phyloP scores from a whole-genome alignment of 2,888 invertebrate species.

The Pantelozetes paolii region DNA sequence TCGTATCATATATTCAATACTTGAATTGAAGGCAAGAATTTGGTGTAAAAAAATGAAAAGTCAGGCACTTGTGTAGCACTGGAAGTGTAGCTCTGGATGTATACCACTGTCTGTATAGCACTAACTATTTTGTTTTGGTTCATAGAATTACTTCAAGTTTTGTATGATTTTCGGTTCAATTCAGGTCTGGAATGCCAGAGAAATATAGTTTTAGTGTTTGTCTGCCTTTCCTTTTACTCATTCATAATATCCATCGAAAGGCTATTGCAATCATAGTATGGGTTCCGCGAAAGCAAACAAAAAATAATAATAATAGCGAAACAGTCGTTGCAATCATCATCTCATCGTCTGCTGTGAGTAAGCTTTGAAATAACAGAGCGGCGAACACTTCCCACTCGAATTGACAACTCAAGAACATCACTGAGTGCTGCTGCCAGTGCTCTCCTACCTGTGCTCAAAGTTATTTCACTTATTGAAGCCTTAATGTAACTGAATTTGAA shows the following conservation, averaged over 20 bases:
- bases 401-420: conserved; percentile 4
- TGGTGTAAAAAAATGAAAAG: not conserved
- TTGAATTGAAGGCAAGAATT: not conserved
- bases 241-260: not conserved
- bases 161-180: not conserved
- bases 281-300: conserved; percentile 23
- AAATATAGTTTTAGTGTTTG: not conserved
- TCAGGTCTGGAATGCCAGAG: not conserved
- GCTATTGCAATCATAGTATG: not conserved
- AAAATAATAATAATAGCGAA: conserved; percentile 30
- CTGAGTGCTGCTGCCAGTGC: not conserved
- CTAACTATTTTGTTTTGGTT: conserved; percentile 24
- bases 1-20: too few species aligned
- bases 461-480: not conserved
- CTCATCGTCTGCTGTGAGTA: conserved; percentile 12
- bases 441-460: not conserved
- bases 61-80: not conserved
- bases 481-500: conserved; percentile 20
- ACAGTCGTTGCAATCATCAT: conserved; percentile 4
- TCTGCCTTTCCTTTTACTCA: not conserved
- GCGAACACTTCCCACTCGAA: conserved; percentile 12
- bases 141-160: conserved; percentile 9
- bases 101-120: not conserved
- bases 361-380: conserved; percentile 29
- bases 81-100: too few species aligned